Evolutionary conservation across 2,888 invertebrate species (phyloP).

Genomic region (Ophion slaviceki): DNA sequence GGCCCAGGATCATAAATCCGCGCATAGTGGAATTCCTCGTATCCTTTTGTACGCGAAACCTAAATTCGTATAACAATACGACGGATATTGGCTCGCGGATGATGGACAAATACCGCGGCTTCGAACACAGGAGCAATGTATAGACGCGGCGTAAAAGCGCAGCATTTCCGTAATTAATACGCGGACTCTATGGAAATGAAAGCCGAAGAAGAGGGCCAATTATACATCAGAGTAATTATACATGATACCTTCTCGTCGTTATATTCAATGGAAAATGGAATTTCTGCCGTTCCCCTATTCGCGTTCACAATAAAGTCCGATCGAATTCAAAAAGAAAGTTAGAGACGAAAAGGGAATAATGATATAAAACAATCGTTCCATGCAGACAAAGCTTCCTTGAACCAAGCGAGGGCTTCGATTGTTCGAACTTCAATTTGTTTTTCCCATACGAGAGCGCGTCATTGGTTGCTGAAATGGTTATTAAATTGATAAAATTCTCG

Average conservation of each 20-base stretch:
- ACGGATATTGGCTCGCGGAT: slow-evolving; percentile 14
- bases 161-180: slow-evolving; percentile 50
- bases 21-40: slow-evolving; percentile 39
- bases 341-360: neutral
- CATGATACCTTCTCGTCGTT: neutral
- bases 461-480: neutral
- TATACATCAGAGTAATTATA: neutral
- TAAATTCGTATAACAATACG: slow-evolving; percentile 32
- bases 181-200: slow-evolving; percentile 5
- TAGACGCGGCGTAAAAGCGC: slow-evolving; percentile 7
- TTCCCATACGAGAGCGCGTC: neutral
- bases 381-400: neutral
- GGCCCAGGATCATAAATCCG: slow-evolving; percentile 10
- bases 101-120: slow-evolving; percentile 27
- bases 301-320: neutral
- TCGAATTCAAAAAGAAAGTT: slow-evolving; percentile 18
- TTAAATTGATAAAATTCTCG: neutral
- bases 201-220: slow-evolving; percentile 7
- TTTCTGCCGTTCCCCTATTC: neutral
- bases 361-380: neutral
- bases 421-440: neutral
- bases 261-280: slow-evolving; percentile 21
- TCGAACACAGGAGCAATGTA: neutral
- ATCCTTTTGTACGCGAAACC: neutral
- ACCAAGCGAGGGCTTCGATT: slow-evolving; percentile 5